These are phyloP conservation scores for Lithophane ornitopus DNA, from an alignment of 2,888 invertebrate species.

Conservation along the genomic window DNA sequence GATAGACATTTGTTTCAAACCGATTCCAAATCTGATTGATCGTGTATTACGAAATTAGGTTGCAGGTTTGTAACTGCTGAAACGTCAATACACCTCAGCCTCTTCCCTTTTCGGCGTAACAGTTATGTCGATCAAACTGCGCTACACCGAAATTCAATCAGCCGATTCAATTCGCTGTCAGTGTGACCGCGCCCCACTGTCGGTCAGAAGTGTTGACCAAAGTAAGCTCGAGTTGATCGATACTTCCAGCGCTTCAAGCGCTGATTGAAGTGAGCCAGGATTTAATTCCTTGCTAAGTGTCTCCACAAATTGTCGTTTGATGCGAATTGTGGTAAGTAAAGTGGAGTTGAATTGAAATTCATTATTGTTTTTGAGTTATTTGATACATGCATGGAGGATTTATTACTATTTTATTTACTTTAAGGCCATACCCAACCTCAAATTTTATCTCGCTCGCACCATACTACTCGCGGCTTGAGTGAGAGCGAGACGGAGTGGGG, in stretches of 20 bases:
- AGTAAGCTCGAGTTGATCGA: conserved; percentile 46
- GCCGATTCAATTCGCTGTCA: not conserved
- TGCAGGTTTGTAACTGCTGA: not conserved
- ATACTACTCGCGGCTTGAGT: no score
- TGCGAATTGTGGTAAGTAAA: conserved; percentile 2
- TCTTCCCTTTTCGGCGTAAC: not conserved
- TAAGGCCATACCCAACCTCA: no score
- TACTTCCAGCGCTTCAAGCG: conserved; percentile 29
- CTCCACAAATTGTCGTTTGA: conserved; percentile 31
- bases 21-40: no score
- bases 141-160: conserved; percentile 2
- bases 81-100: not conserved
- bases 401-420: not conserved
- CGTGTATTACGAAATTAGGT: no score
- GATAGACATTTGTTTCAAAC: no score
- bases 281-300: conserved; percentile 58
- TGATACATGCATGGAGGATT: not conserved
- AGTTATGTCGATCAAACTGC: not conserved
- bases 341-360: conserved; percentile 11
- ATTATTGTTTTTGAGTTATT: conserved; percentile 19
- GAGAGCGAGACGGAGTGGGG: no score
- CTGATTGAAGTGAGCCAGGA: conserved; percentile 43
- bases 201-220: conserved; percentile 52
- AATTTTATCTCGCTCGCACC: no score
- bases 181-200: conserved; percentile 18